Conservation (phyloP, 2,888 invertebrate species). For the Nephrocerus scutellatus region DNA sequence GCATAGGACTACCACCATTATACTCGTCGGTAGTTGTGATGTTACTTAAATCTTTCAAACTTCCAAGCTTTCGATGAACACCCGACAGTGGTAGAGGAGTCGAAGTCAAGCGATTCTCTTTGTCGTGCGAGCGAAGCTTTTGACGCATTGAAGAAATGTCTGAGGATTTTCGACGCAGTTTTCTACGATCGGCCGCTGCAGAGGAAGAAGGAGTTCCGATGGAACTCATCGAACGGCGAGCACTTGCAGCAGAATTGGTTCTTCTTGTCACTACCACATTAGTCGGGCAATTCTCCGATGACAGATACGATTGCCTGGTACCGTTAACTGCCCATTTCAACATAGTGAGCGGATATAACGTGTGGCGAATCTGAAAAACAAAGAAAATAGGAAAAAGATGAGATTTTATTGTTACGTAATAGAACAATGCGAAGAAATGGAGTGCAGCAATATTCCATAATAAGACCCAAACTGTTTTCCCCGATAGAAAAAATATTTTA, state of each 20-base stretch:
- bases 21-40: constrained; percentile 31
- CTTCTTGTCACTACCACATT: constrained; percentile 5
- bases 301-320: constrained; percentile 36
- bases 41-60: constrained; percentile 38
- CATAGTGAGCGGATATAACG: too few species aligned
- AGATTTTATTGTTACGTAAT: too few species aligned
- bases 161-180: constrained; percentile 29
- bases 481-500: too few species aligned
- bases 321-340: constrained; percentile 45
- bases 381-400: too few species aligned
- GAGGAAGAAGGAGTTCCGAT: constrained; percentile 15
- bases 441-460: too few species aligned
- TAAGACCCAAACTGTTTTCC: too few species aligned
- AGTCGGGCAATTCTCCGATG: constrained; percentile 17
- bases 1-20: constrained; percentile 8
- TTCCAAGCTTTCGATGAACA: constrained; percentile 23
- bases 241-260: background rate
- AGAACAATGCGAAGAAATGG: too few species aligned
- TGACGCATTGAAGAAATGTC: constrained; percentile 19
- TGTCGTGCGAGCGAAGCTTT: constrained; percentile 21
- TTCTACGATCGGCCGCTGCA: constrained; percentile 16
- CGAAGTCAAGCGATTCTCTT: constrained; percentile 40
- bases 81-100: constrained; percentile 31
- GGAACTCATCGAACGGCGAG: constrained; percentile 16
- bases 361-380: too few species aligned